A percentile compares a stretch with the other conserved stretches of the same genome.
Conservation (phyloP, 2,888 invertebrate species). For the Mycalesis mineus region DNA sequence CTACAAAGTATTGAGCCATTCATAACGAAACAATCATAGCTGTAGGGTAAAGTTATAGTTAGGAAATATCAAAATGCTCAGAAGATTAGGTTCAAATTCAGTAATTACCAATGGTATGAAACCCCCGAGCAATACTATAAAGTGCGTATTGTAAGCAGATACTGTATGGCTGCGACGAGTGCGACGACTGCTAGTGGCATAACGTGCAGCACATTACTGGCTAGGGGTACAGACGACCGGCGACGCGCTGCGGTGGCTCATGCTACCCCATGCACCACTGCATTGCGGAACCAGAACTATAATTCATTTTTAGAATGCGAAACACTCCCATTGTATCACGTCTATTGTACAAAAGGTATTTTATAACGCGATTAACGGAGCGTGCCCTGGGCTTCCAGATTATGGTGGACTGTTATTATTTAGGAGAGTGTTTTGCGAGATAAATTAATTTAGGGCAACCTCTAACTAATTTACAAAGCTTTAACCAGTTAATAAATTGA, state of each 20-base stretch:
- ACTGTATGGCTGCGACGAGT: no score
- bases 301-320: conserved; percentile 70
- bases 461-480: neutral
- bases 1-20: no score
- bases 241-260: conserved; percentile 27
- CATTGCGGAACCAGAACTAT: conserved; percentile 71
- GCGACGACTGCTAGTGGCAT: no score
- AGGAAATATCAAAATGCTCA: no score
- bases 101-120: no score
- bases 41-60: no score
- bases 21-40: no score
- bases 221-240: conserved; percentile 17
- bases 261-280: conserved; percentile 68
- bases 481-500: neutral
- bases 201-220: neutral
- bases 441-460: conserved; percentile 7
- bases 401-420: conserved; percentile 23
- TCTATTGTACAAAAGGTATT: conserved; percentile 60
- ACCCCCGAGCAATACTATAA: no score
- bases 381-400: conserved; percentile 41
- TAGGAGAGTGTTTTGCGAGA: conserved; percentile 10
- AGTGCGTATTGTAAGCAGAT: no score
- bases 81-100: no score
- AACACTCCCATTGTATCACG: conserved; percentile 57
- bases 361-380: conserved; percentile 61